Evolutionary conservation across 2,113 vertebrate species (phyloP).

Genomic region (Syngnathoides biaculeatus): DNA sequence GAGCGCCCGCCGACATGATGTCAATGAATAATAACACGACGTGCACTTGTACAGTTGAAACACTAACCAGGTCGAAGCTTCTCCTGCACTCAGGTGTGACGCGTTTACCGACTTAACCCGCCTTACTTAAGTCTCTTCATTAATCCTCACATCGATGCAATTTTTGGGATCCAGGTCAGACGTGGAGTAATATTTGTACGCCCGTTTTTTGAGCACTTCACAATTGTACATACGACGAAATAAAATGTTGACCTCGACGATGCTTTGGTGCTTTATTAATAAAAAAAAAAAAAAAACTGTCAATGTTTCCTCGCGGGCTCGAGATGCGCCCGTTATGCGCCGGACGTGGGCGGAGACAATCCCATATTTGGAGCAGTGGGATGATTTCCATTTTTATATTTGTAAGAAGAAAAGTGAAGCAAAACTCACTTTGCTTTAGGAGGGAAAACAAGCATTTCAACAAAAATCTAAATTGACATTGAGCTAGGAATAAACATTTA

Average conservation of each 20-base stretch:
- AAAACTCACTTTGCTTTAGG: background rate
- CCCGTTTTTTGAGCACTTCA: constrained; percentile 69
- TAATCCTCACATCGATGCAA: constrained; percentile 45
- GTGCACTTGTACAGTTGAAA: constrained; percentile 41
- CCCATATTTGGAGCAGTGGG: constrained; percentile 60
- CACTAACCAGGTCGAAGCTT: constrained; percentile 52
- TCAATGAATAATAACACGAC: constrained; percentile 5
- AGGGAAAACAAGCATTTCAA: background rate
- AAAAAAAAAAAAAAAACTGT: background rate
- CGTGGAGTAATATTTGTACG: constrained; percentile 69
- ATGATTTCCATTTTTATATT: no score
- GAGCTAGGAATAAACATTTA: background rate
- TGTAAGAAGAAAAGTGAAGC: background rate
- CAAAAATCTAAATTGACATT: background rate
- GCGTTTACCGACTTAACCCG: constrained; percentile 61
- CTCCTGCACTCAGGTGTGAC: constrained; percentile 42
- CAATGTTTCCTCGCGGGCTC: background rate
- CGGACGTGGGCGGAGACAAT: constrained; percentile 51
- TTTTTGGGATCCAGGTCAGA: constrained; percentile 54
- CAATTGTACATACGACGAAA: constrained; percentile 62
- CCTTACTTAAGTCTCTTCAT: constrained; percentile 3
- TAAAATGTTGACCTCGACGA: constrained; percentile 49
- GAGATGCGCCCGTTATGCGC: no score
- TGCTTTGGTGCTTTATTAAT: constrained; percentile 11
- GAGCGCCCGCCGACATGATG: background rate